Evolutionary conservation across 2,797 vertebrate genomes (phyloP).

Genomic region (Pipistrellus kuhlii): DNA sequence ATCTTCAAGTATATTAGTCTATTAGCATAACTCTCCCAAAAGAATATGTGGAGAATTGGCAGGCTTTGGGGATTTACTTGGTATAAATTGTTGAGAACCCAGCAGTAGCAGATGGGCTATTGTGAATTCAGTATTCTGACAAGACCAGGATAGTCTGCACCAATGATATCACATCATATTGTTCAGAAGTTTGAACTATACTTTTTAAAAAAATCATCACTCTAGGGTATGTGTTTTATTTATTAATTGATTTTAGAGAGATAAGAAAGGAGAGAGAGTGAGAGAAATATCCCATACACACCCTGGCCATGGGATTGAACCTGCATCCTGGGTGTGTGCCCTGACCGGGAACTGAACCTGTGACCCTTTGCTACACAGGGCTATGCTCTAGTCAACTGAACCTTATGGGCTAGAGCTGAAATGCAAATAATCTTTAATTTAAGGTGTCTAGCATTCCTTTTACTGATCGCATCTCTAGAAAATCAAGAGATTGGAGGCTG

Average conservation of each 20-base stretch:
- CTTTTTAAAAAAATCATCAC: not conserved
- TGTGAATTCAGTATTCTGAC: not conserved
- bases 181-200: not conserved
- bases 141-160: not conserved
- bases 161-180: not conserved
- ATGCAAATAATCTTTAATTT: not conserved
- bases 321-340: not conserved
- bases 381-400: not conserved
- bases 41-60: not conserved
- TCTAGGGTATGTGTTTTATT: not conserved
- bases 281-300: not conserved
- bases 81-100: not conserved
- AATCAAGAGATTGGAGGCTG: not conserved
- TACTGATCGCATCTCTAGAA: not conserved
- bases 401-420: not conserved
- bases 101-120: not conserved
- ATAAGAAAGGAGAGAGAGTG: too few species aligned
- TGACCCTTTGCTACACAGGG: not conserved
- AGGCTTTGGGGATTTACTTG: not conserved
- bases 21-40: not conserved
- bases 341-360: not conserved
- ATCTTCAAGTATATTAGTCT: conserved; percentile 25
- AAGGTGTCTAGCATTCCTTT: not conserved
- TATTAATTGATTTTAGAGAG: not conserved
- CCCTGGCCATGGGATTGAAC: not conserved